phyloP scores from a whole-genome alignment of 2,888 invertebrate genomes.

The Lutraria lutraria region DNA sequence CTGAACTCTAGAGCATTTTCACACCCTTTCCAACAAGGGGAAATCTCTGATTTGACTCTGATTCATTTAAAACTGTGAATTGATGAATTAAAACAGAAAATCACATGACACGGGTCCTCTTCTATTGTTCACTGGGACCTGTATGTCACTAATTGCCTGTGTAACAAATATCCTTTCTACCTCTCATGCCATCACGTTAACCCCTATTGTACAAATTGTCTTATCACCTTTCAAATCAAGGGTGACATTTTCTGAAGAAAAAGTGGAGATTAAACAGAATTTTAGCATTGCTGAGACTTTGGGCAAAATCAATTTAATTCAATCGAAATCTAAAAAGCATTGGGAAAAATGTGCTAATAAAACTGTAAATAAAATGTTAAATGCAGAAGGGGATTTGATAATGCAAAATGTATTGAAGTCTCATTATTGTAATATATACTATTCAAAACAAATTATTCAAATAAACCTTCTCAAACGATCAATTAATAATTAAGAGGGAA shows the following conservation, averaged over 20 bases:
- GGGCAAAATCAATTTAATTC: neutral
- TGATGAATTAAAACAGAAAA: conserved; percentile 51
- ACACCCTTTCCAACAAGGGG: conserved; percentile 1
- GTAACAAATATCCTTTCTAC: conserved; percentile 39
- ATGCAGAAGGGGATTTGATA: no score
- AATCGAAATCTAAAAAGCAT: neutral
- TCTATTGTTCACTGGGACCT: conserved; percentile 33
- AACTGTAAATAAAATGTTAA: no score
- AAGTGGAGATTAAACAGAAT: neutral
- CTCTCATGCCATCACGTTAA: conserved; percentile 6
- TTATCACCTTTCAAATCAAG: conserved; percentile 30
- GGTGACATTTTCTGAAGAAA: conserved; percentile 8
- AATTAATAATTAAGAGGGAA: neutral
- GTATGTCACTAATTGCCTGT: conserved; percentile 42
- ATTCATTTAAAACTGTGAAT: conserved; percentile 44
- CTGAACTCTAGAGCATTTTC: conserved; percentile 23
- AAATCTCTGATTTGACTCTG: conserved; percentile 30
- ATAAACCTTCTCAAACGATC: neutral
- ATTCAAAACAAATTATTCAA: neutral
- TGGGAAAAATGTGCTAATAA: no score
- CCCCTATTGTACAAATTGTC: conserved; percentile 43
- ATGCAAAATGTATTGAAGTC: no score
- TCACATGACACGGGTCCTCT: conserved; percentile 28
- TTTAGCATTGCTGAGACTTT: neutral
- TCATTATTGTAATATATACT: no score